A percentile compares a stretch with the other conserved stretches of the same genome.
Evolutionary conservation across 2,888 invertebrate species (phyloP).

Genomic region (Aspidiotus rigidus): DNA sequence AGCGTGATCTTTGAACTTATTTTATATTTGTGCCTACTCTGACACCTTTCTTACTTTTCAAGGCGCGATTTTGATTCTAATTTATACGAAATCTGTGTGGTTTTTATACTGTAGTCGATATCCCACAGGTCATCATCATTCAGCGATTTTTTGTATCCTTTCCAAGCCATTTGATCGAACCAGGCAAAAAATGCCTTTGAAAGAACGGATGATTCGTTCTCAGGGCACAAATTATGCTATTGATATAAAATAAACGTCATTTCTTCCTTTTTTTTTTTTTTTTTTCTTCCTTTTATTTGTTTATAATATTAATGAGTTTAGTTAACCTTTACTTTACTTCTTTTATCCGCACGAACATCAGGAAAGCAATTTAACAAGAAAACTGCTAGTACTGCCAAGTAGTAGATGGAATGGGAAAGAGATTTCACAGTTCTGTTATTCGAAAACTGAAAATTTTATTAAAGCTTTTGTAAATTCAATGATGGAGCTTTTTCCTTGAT

Average conservation of each 20-base stretch:
- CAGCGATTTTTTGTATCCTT: slow-evolving; percentile 74
- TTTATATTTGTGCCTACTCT: not conserved
- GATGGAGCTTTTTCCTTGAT: too few relatives aligned
- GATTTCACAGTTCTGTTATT: slow-evolving; percentile 42
- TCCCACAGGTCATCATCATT: slow-evolving; percentile 80
- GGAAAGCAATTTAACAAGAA: slow-evolving; percentile 71
- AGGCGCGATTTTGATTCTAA: slow-evolving; percentile 79
- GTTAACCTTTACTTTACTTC: slow-evolving; percentile 49
- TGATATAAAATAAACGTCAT: slow-evolving; percentile 38
- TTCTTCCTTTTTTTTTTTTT: too few relatives aligned
- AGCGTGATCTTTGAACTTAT: too few relatives aligned
- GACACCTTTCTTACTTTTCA: slow-evolving; percentile 10
- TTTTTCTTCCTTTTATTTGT: too few relatives aligned
- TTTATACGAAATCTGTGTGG: slow-evolving; percentile 64
- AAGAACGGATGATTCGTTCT: slow-evolving; percentile 72
- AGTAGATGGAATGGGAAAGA: slow-evolving; percentile 71
- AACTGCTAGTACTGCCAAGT: slow-evolving; percentile 58
- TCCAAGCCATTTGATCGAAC: slow-evolving; percentile 78
- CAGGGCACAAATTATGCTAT: slow-evolving; percentile 74
- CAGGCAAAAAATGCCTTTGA: slow-evolving; percentile 79
- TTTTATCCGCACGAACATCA: slow-evolving; percentile 59
- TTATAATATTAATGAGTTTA: too few relatives aligned
- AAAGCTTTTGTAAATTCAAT: too few relatives aligned
- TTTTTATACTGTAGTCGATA: slow-evolving; percentile 72
- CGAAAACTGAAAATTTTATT: too few relatives aligned